These are phyloP conservation scores for Mimachlamys varia DNA, from an alignment of 2,888 invertebrate species.

Conservation along the genomic window DNA sequence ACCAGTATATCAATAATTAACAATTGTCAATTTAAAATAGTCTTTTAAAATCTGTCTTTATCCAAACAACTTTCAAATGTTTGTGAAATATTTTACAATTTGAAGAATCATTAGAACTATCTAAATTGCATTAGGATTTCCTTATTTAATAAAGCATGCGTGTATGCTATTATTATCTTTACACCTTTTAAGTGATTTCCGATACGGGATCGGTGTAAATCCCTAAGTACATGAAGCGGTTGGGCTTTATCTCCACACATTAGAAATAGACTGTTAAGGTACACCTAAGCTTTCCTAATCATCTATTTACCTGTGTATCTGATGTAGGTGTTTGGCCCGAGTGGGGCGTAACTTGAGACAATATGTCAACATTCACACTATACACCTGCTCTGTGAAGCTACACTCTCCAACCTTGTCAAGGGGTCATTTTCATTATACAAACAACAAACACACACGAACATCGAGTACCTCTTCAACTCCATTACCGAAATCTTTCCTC, in stretches of 20 bases:
- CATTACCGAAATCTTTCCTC: slow-evolving; percentile 19
- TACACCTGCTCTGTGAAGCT: slow-evolving; percentile 6
- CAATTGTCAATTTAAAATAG: background rate
- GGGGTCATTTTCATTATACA: slow-evolving; percentile 21
- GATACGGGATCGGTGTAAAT: background rate
- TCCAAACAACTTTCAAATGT: background rate
- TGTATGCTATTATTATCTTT: background rate
- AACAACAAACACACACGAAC: slow-evolving; percentile 33
- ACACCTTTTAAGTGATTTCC: background rate
- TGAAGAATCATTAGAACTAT: background rate
- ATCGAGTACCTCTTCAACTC: slow-evolving; percentile 13
- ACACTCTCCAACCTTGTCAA: background rate
- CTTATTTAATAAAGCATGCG: background rate
- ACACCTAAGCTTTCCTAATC: background rate
- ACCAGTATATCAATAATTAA: background rate
- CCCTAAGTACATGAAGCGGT: slow-evolving; percentile 3
- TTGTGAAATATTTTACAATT: background rate
- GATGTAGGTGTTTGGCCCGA: slow-evolving; percentile 25
- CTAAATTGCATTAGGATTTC: background rate
- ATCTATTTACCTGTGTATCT: slow-evolving; percentile 9
- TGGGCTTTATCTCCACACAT: background rate
- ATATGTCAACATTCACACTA: slow-evolving; percentile 22
- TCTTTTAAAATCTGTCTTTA: background rate
- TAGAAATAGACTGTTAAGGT: slow-evolving; percentile 4
- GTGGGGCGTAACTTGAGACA: slow-evolving; percentile 33